Conservation (phyloP, 1,140 invertebrate genomes). For the Gonioctena quinquepunctata region DNA sequence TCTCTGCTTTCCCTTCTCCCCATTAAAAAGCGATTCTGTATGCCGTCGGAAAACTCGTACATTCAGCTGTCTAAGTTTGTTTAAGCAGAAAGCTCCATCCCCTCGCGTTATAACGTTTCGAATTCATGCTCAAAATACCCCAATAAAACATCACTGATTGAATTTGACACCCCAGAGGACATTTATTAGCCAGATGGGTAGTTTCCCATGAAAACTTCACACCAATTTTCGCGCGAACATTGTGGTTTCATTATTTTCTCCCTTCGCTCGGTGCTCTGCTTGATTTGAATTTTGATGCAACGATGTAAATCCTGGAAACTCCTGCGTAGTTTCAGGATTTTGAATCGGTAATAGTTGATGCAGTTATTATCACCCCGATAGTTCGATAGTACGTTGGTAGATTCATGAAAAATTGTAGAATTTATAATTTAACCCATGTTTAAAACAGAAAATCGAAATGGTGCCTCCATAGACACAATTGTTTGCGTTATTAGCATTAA, state of each 20-base stretch:
- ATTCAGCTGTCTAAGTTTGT: not conserved
- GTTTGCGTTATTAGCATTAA: too few relatives aligned
- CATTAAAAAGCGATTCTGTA: not conserved
- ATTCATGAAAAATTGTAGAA: too few relatives aligned
- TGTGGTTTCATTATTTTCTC: constrained; percentile 28
- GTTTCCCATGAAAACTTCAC: constrained; percentile 33
- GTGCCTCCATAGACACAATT: too few relatives aligned
- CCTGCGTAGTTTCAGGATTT: too few relatives aligned
- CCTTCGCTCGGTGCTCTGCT: not conserved
- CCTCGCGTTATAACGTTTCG: constrained; percentile 15
- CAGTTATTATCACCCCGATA: too few relatives aligned
- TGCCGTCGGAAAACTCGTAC: not conserved
- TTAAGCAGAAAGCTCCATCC: not conserved
- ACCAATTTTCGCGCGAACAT: constrained; percentile 30
- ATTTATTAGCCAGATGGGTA: constrained; percentile 38
- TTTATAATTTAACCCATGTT: too few relatives aligned
- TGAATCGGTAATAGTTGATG: too few relatives aligned
- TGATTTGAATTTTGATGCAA: constrained; percentile 6
- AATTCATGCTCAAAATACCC: constrained; percentile 39
- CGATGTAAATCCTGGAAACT: too few relatives aligned
- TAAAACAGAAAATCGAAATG: too few relatives aligned
- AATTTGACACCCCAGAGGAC: constrained; percentile 41
- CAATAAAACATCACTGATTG: constrained; percentile 40
- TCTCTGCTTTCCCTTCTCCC: not conserved
- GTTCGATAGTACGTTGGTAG: too few relatives aligned